Evolutionary conservation across 2,888 invertebrate species (phyloP).

Genomic region (Hipparchia semele): DNA sequence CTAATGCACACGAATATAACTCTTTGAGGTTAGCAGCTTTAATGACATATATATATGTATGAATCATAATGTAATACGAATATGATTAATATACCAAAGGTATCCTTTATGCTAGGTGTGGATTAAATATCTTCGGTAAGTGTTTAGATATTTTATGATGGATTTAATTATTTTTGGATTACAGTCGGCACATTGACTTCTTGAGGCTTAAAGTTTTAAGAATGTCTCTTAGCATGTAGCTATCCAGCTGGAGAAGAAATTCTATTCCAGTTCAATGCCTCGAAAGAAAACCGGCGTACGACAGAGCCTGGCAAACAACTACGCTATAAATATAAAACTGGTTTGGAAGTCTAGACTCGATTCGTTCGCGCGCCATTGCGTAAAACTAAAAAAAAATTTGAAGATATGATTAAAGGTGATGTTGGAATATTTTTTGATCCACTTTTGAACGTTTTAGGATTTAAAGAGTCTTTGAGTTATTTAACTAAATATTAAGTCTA

Average conservation of each 20-base stretch:
- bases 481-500: too few species aligned
- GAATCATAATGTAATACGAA: background rate
- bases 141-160: too few species aligned
- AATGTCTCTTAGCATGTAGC: constrained; percentile 25
- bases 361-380: constrained; percentile 28
- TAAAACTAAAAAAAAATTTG: constrained; percentile 10
- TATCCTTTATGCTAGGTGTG: too few species aligned
- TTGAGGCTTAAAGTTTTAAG: background rate
- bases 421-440: too few species aligned
- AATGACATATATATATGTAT: background rate
- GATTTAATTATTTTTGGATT: too few species aligned
- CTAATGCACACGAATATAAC: background rate
- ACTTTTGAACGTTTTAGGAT: too few species aligned
- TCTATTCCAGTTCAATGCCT: constrained; percentile 37
- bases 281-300: constrained; percentile 29
- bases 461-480: too few species aligned
- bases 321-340: constrained; percentile 37
- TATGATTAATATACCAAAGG: too few species aligned
- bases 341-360: constrained; percentile 31
- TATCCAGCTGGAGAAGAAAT: constrained; percentile 24
- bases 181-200: too few species aligned
- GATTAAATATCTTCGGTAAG: too few species aligned
- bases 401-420: too few species aligned
- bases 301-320: constrained; percentile 28
- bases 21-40: background rate